These are phyloP conservation scores for Xiphias gladius DNA, from an alignment of 2,113 vertebrate species.

Conservation along the genomic window DNA sequence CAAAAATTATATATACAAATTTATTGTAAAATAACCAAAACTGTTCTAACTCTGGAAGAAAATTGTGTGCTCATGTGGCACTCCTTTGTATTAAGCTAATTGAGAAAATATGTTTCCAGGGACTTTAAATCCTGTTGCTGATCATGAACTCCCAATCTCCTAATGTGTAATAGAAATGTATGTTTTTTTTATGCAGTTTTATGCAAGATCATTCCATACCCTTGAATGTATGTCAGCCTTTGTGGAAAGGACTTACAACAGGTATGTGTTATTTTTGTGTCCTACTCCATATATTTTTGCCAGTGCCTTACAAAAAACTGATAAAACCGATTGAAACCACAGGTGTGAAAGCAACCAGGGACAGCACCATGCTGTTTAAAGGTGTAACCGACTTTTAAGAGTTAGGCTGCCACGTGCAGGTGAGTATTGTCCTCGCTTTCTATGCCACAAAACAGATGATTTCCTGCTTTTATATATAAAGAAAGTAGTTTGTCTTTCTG, in stretches of 20 bases:
- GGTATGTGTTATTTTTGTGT: not conserved
- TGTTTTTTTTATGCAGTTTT: not conserved
- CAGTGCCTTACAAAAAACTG: not conserved
- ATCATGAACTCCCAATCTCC: not conserved
- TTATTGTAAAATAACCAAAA: too few species aligned
- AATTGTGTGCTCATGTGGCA: not conserved
- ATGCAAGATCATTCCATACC: not conserved
- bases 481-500: slow-evolving; percentile 11
- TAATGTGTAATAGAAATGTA: not conserved
- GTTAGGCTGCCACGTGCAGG: not conserved
- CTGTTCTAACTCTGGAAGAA: not conserved
- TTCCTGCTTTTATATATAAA: not conserved
- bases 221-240: not conserved
- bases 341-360: not conserved
- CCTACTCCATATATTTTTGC: not conserved
- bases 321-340: not conserved
- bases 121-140: not conserved
- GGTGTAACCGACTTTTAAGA: not conserved
- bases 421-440: not conserved
- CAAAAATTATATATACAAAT: too few species aligned
- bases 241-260: not conserved
- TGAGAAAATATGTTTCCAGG: not conserved
- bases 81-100: not conserved
- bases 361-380: not conserved
- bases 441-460: not conserved